Percentiles rank a stretch among this genome's conserved stretches.
These are phyloP conservation scores for Sebastes baramenuke DNA, from an alignment of 2,797 vertebrate genomes.

Conservation along the genomic window DNA sequence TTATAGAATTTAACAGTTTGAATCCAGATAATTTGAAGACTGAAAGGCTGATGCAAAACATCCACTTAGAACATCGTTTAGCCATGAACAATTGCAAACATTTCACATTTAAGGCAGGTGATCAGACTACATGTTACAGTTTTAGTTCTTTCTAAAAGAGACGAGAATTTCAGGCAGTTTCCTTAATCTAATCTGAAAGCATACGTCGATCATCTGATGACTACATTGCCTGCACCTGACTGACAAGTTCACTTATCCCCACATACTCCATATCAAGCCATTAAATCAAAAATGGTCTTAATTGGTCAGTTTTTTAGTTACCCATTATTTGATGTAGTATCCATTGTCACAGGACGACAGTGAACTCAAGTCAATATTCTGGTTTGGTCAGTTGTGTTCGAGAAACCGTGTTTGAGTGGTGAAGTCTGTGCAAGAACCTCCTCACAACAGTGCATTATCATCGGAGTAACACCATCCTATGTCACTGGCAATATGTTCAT, in stretches of 20 bases:
- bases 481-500: conserved; percentile 1
- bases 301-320: neutral
- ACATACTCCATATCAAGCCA: neutral
- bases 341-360: neutral
- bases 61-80: neutral
- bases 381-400: neutral
- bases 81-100: neutral
- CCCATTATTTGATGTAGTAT: neutral
- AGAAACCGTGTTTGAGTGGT: neutral
- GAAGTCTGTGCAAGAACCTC: neutral
- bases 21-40: neutral
- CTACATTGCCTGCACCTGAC: neutral
- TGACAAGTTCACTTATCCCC: neutral
- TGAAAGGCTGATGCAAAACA: neutral
- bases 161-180: neutral
- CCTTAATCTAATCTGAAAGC: neutral
- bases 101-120: neutral
- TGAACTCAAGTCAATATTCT: neutral
- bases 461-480: neutral
- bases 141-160: neutral
- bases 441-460: neutral
- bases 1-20: neutral
- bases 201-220: neutral
- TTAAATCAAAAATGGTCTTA: neutral
- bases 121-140: neutral